Conservation (phyloP, 2,113 vertebrate genomes). For the Aleadryas rufinucha region DNA sequence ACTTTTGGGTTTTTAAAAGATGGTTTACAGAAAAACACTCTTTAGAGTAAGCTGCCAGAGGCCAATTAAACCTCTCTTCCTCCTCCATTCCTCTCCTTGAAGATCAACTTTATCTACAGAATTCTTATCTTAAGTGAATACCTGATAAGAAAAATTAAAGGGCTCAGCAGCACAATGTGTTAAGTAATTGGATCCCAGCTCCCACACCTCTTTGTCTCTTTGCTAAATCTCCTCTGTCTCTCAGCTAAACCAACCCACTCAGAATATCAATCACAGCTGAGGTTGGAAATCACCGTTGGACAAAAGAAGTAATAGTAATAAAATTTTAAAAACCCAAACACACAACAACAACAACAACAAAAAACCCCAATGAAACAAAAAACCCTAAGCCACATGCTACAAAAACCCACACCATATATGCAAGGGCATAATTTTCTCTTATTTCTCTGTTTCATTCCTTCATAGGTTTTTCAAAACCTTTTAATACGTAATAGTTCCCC, state of each 20-base stretch:
- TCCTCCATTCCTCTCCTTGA: not conserved
- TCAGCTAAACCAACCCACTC: not conserved
- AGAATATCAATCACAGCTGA: not conserved
- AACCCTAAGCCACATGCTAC: not conserved
- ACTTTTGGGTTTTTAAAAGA: not conserved
- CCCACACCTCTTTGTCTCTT: not conserved
- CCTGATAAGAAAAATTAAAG: constrained; percentile 65
- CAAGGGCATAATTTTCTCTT: not conserved
- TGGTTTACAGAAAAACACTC: constrained; percentile 40
- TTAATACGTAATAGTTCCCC: not conserved
- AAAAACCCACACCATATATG: not conserved
- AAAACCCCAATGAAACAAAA: not conserved
- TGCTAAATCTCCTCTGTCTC: not conserved
- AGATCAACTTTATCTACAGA: constrained; percentile 50
- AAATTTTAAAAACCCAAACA: not conserved
- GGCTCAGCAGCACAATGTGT: not conserved
- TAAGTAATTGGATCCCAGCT: constrained; percentile 21
- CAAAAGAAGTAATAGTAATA: not conserved
- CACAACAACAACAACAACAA: not conserved
- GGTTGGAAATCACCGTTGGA: not conserved
- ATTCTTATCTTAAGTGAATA: constrained; percentile 56
- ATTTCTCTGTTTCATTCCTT: not conserved
- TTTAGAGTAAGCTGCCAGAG: constrained; percentile 41
- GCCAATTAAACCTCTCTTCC: constrained; percentile 12
- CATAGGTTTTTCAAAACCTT: not conserved